These are phyloP conservation scores for Acanthosoma haemorrhoidale DNA, from an alignment of 2,888 invertebrate genomes.

Conservation along the genomic window DNA sequence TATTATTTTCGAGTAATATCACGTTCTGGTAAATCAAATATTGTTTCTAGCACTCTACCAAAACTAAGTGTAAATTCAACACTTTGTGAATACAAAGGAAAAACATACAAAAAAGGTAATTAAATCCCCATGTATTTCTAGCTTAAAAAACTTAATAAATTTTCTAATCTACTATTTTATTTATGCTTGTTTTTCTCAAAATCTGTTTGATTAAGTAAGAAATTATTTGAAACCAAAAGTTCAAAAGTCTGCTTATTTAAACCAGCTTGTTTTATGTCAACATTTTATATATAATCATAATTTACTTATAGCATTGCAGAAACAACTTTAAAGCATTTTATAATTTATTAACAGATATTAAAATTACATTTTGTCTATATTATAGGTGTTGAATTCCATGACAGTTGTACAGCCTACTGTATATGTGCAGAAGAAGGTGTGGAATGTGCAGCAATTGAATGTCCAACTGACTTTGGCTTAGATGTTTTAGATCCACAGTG, in stretches of 20 bases:
- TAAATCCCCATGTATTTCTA: neutral
- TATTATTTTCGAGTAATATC: constrained; percentile 47
- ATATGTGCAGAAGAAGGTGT: constrained; percentile 64
- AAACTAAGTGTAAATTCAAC: constrained; percentile 32
- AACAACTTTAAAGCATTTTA: neutral
- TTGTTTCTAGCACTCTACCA: constrained; percentile 41
- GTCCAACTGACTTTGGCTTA: constrained; percentile 77
- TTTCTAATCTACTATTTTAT: too few relatives aligned
- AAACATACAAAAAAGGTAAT: constrained; percentile 43
- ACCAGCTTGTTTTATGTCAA: too few relatives aligned
- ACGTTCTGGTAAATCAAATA: constrained; percentile 43
- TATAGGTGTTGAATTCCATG: constrained; percentile 69
- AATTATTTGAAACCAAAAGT: too few relatives aligned
- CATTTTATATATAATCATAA: neutral
- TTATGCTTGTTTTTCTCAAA: too few relatives aligned
- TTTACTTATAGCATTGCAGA: neutral
- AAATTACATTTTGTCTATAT: neutral
- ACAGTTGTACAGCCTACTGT: constrained; percentile 74
- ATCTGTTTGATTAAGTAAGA: neutral
- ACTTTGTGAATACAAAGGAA: constrained; percentile 45
- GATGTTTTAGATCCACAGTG: constrained; percentile 79
- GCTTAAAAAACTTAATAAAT: neutral
- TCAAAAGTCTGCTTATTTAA: too few relatives aligned
- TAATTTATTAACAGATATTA: neutral
- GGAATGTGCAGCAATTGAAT: constrained; percentile 74